These are phyloP conservation scores for Archips crataeganus DNA, from an alignment of 2,888 invertebrate genomes.

Conservation along the genomic window DNA sequence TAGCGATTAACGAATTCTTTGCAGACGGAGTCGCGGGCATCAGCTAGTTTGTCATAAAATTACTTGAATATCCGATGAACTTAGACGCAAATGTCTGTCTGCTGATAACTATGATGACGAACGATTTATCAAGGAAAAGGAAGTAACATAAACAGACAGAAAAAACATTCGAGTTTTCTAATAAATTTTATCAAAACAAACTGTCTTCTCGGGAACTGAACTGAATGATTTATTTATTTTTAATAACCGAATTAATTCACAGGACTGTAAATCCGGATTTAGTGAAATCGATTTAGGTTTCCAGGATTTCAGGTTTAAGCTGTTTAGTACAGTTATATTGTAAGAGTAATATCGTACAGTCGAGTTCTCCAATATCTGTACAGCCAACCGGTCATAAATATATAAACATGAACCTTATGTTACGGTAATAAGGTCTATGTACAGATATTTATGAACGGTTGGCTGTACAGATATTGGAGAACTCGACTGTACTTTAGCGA, in stretches of 20 bases:
- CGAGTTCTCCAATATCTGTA: too few species aligned
- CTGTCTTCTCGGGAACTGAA: constrained; percentile 2
- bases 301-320: not conserved
- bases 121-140: constrained; percentile 10
- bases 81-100: not conserved
- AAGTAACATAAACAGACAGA: not conserved
- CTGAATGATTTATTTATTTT: constrained; percentile 14
- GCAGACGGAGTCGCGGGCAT: too few species aligned
- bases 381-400: too few species aligned
- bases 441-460: too few species aligned
- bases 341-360: too few species aligned
- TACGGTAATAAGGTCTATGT: too few species aligned
- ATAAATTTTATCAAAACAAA: constrained; percentile 15
- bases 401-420: too few species aligned
- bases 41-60: not conserved
- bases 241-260: constrained; percentile 14
- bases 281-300: constrained; percentile 17
- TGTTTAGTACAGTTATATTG: not conserved
- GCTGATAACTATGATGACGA: not conserved
- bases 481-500: too few species aligned
- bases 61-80: too few species aligned
- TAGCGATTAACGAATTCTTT: too few species aligned
- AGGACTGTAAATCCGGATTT: constrained; percentile 3
- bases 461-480: too few species aligned
- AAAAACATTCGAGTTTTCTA: not conserved